A percentile compares a stretch with the other conserved stretches of the same genome.
phyloP scores from a whole-genome alignment of 2,113 vertebrate genomes.

The Zosterops pallidus region DNA sequence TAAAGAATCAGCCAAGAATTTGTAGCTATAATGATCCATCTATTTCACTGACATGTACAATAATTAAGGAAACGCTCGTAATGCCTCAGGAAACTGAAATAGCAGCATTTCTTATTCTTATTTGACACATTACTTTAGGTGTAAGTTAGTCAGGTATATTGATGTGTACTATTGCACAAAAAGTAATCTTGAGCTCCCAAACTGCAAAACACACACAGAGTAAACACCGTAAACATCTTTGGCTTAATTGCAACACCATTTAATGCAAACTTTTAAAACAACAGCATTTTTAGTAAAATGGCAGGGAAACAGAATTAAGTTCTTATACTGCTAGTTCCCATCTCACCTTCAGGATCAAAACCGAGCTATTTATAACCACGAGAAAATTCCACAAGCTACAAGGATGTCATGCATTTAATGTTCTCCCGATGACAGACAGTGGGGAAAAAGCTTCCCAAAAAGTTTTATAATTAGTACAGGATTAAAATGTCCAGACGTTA shows the following conservation, averaged over 20 bases:
- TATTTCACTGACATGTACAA: not conserved
- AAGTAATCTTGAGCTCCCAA: not conserved
- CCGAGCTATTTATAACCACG: not conserved
- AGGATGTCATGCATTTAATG: not conserved
- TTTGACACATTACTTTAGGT: not conserved
- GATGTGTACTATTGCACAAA: not conserved
- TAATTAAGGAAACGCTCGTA: not conserved
- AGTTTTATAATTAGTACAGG: not conserved
- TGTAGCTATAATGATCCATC: not conserved
- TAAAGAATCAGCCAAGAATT: not conserved
- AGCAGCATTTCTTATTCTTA: not conserved
- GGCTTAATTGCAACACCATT: not conserved
- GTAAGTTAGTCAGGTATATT: not conserved
- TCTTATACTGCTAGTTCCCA: not conserved
- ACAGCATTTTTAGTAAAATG: not conserved
- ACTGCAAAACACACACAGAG: not conserved
- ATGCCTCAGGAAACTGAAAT: not conserved
- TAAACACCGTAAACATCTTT: not conserved
- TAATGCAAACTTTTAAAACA: not conserved
- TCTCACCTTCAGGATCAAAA: not conserved
- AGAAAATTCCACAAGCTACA: not conserved
- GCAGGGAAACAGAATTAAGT: not conserved
- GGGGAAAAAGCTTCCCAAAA: not conserved
- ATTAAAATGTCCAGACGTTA: not conserved
- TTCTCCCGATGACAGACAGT: not conserved